Evolutionary conservation across 1,140 invertebrate genomes (phyloP).

Genomic region (Drosophila grimshawi): DNA sequence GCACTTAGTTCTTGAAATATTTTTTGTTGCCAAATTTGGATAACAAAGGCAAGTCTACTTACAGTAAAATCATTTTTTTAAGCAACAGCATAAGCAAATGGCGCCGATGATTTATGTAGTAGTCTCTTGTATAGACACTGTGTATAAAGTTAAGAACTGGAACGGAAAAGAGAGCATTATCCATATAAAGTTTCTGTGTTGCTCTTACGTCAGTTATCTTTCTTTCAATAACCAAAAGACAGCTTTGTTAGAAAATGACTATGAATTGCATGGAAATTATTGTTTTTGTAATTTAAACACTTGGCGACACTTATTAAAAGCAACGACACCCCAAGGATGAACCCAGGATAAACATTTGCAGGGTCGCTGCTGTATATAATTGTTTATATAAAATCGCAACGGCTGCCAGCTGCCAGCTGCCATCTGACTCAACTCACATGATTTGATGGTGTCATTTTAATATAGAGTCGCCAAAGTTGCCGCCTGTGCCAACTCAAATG

Average conservation of each 20-base stretch:
- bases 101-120: too few species aligned
- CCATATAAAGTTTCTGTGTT: too few species aligned
- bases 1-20: too few species aligned
- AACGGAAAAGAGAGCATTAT: too few species aligned
- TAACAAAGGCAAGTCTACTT: too few species aligned
- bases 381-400: conserved; percentile 2
- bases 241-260: background rate
- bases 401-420: conserved; percentile 5
- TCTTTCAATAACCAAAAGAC: conserved; percentile 19
- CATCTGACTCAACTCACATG: background rate
- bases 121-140: too few species aligned
- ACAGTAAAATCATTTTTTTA: too few species aligned
- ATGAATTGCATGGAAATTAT: background rate
- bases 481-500: conserved; percentile 2
- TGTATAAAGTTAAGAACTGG: too few species aligned
- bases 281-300: conserved; percentile 10
- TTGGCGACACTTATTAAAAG: conserved; percentile 1
- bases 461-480: background rate
- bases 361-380: background rate
- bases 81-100: too few species aligned
- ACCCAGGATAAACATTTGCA: background rate
- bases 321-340: background rate
- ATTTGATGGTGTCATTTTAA: conserved; percentile 5
- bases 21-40: too few species aligned
- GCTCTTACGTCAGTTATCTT: too few species aligned